A percentile compares a stretch with the other conserved stretches of the same genome.
Conservation (phyloP, 2,888 invertebrate species). For the Lycophotia porphyrea region DNA sequence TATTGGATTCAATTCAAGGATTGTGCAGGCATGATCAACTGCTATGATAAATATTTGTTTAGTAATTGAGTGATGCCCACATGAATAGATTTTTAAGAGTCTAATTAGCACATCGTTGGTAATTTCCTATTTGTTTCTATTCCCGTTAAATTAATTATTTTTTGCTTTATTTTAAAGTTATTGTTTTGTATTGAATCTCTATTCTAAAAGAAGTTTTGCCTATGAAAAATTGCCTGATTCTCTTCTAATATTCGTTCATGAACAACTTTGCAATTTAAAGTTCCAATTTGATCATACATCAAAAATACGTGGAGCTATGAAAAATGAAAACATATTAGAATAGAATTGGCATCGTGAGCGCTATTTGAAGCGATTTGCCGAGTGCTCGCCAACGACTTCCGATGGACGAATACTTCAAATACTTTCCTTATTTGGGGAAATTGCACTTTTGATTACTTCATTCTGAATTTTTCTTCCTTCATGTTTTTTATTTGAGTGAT, state of each 20-base stretch:
- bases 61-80: not conserved
- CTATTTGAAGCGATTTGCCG: constrained; percentile 79
- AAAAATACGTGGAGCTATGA: constrained; percentile 66
- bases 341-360: constrained; percentile 77
- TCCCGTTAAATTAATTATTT: not conserved
- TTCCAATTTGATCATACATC: constrained; percentile 60
- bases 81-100: not conserved
- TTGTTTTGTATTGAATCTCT: not conserved
- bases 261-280: constrained; percentile 51
- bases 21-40: constrained; percentile 4
- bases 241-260: constrained; percentile 31
- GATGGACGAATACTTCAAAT: constrained; percentile 79
- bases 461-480: constrained; percentile 69
- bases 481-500: constrained; percentile 52
- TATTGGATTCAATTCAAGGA: constrained; percentile 53
- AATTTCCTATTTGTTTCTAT: not conserved
- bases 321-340: constrained; percentile 72
- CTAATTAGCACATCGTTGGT: not conserved
- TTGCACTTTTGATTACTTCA: constrained; percentile 80
- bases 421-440: constrained; percentile 79
- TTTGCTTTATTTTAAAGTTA: not conserved
- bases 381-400: constrained; percentile 80
- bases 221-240: constrained; percentile 18
- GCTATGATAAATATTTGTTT: not conserved
- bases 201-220: constrained; percentile 1